Percentiles rank a stretch among this genome's conserved stretches.
These are phyloP conservation scores for Osmerus eperlanus DNA, from an alignment of 2,113 vertebrate species.

Conservation along the genomic window DNA sequence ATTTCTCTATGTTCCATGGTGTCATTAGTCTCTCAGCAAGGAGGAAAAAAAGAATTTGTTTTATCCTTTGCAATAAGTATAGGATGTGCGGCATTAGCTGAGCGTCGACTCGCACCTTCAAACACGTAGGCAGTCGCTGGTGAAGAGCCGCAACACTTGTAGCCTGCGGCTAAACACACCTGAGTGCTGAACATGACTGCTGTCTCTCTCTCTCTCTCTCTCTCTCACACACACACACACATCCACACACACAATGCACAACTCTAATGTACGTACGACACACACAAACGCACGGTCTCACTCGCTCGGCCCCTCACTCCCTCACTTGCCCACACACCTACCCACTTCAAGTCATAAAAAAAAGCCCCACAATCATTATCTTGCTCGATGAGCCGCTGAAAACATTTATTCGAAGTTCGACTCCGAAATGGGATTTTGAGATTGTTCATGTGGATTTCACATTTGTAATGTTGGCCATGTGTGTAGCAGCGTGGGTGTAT, in stretches of 20 bases:
- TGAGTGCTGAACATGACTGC: constrained; percentile 30
- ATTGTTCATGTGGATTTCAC: not conserved
- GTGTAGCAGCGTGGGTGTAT: not conserved
- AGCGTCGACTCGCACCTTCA: constrained; percentile 49
- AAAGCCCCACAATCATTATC: constrained; percentile 17
- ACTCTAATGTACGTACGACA: not conserved
- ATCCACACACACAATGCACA: not conserved
- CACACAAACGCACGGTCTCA: not conserved
- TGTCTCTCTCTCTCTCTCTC: constrained; percentile 29
- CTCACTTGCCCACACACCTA: not conserved
- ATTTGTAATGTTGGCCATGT: not conserved
- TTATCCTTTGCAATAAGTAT: constrained; percentile 40
- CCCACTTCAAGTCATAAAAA: constrained; percentile 8
- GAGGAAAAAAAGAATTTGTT: constrained; percentile 35
- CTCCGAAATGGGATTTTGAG: constrained; percentile 7
- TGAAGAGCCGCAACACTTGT: constrained; percentile 15
- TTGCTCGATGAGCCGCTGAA: constrained; percentile 32
- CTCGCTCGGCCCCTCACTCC: not conserved
- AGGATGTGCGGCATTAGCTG: constrained; percentile 42
- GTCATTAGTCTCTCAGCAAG: constrained; percentile 52
- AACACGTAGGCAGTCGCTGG: constrained; percentile 22
- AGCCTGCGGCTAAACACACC: constrained; percentile 40
- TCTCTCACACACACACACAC: constrained; percentile 8
- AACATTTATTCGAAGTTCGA: constrained; percentile 31
- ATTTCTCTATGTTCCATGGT: constrained; percentile 50